Conservation (phyloP, 2,113 vertebrate genomes). For the Callocephalon fimbriatum region DNA sequence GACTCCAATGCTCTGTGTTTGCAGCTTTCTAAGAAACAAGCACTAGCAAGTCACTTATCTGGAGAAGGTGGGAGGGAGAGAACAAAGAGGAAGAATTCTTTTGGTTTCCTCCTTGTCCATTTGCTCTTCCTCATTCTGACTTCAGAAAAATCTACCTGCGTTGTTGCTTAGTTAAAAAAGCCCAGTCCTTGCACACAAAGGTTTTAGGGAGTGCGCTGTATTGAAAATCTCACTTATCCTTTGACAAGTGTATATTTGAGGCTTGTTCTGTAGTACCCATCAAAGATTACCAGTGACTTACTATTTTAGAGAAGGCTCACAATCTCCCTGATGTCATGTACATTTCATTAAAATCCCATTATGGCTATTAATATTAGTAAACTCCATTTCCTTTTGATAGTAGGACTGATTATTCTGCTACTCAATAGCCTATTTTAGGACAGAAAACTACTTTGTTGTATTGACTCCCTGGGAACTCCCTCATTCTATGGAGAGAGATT, state of each 20-base stretch:
- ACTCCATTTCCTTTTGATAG: neutral
- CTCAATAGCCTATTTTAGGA: neutral
- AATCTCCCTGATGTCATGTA: neutral
- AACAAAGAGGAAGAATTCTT: neutral
- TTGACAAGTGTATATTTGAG: neutral
- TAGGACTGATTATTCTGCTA: neutral
- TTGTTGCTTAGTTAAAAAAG: neutral
- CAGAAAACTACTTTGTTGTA: neutral
- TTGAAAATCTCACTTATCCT: neutral
- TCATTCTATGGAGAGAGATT: neutral
- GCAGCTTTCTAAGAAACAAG: neutral
- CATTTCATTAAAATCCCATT: neutral
- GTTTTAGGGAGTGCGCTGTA: neutral
- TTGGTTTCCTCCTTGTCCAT: neutral
- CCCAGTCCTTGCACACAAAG: neutral
- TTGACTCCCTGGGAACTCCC: neutral
- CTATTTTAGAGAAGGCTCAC: neutral
- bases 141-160: neutral
- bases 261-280: neutral
- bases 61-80: neutral
- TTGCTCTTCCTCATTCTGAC: neutral
- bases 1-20: neutral
- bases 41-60: neutral
- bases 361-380: neutral
- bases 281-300: neutral